Evolutionary conservation across 2,888 invertebrate species (phyloP).

Genomic region (Nemotelus nigrinus): DNA sequence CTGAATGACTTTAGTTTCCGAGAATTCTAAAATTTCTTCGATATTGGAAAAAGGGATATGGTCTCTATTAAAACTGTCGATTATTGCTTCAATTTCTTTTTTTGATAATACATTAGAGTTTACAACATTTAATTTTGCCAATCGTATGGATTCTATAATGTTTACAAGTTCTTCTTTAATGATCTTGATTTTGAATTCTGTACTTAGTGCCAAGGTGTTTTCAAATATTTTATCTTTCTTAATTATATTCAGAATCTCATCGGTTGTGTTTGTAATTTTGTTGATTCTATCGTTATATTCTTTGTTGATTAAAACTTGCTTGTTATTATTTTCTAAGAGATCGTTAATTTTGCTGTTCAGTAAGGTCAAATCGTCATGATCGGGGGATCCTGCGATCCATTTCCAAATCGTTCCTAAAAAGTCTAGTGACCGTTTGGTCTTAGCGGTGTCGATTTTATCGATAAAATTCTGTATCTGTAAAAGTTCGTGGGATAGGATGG

Average conservation of each 20-base stretch:
- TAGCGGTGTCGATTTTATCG: neutral
- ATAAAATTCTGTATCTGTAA: neutral
- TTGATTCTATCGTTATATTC: slow-evolving; percentile 19
- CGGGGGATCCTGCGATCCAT: neutral
- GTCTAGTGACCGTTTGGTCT: neutral
- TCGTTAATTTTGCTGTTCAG: neutral
- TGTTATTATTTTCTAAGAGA: neutral
- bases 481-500: neutral
- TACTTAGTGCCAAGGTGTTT: slow-evolving; percentile 11
- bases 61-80: slow-evolving; percentile 46
- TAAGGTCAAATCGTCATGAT: neutral
- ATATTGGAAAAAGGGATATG: slow-evolving; percentile 47
- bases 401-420: neutral
- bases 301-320: slow-evolving; percentile 5
- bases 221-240: neutral
- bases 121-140: slow-evolving; percentile 49
- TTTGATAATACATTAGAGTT: slow-evolving; percentile 51
- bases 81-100: slow-evolving; percentile 47
- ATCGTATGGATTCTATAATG: slow-evolving; percentile 49
- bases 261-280: neutral
- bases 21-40: slow-evolving; percentile 19
- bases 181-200: slow-evolving; percentile 47
- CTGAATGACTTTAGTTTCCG: neutral
- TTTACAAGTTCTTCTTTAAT: slow-evolving; percentile 49
- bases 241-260: neutral